A percentile compares a stretch with the other conserved stretches of the same genome.
phyloP scores from a whole-genome alignment of 2,113 vertebrate species.

The Aix galericulata region DNA sequence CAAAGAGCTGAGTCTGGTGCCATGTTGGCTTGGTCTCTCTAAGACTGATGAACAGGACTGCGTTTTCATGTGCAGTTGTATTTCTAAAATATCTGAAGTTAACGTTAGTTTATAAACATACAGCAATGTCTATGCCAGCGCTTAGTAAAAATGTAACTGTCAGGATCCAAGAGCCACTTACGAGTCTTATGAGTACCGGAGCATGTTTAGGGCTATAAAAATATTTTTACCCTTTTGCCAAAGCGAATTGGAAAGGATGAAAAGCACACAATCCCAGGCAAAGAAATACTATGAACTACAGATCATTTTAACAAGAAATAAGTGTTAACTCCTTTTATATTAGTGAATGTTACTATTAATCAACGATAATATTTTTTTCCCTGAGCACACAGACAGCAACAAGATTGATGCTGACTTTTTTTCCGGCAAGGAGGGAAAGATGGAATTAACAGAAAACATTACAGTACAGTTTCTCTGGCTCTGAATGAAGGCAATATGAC shows the following conservation, averaged over 20 bases:
- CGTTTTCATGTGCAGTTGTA: background rate
- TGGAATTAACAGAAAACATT: background rate
- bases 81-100: background rate
- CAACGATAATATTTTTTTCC: background rate
- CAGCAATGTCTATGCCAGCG: background rate
- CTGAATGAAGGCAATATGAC: background rate
- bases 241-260: constrained; percentile 8
- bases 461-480: background rate
- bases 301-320: background rate
- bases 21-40: background rate
- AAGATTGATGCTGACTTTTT: background rate
- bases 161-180: background rate
- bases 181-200: background rate
- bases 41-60: background rate
- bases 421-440: background rate
- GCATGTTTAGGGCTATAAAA: constrained; percentile 14
- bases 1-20: background rate
- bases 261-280: background rate
- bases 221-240: constrained; percentile 9
- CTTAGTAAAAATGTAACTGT: background rate
- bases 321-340: background rate
- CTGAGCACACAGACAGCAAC: background rate
- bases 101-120: background rate
- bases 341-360: background rate
- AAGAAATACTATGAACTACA: background rate